A percentile compares a stretch with the other conserved stretches of the same genome.
These are phyloP conservation scores for Sarcophaga subvicina DNA, from an alignment of 2,888 invertebrate species.

Conservation along the genomic window DNA sequence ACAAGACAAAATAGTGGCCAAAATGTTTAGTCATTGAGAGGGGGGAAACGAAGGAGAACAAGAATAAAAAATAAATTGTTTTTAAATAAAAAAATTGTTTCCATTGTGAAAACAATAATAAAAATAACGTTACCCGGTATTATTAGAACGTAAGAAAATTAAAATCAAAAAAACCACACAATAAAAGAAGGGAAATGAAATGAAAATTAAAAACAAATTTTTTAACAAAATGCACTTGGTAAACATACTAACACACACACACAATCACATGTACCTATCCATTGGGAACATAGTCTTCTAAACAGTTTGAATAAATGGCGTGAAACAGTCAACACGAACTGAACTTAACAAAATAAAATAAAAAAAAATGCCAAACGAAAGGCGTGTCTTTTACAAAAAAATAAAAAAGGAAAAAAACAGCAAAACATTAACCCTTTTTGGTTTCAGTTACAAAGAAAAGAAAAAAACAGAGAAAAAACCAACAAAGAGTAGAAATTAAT, in stretches of 20 bases:
- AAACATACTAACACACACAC: conserved; percentile 27
- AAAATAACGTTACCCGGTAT: neutral
- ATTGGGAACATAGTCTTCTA: neutral
- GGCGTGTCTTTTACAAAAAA: conserved; percentile 53
- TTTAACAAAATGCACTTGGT: conserved; percentile 51
- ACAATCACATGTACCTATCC: neutral
- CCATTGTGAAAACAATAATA: conserved; percentile 6
- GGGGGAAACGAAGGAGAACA: neutral
- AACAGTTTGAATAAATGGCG: conserved; percentile 34
- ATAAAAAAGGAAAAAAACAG: neutral
- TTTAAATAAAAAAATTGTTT: too few species aligned
- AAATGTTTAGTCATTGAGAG: conserved; percentile 28
- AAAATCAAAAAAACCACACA: conserved; percentile 11
- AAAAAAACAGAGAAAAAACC: conserved; percentile 29
- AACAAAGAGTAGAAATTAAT: conserved; percentile 62
- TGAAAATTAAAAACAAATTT: conserved; percentile 20
- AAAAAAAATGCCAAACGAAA: conserved; percentile 9
- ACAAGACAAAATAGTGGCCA: conserved; percentile 25
- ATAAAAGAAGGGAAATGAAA: neutral
- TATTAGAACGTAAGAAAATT: neutral
- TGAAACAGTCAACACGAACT: conserved; percentile 6
- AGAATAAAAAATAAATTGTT: neutral
- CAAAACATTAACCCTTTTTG: conserved; percentile 54
- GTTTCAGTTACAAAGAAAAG: neutral
- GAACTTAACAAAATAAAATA: conserved; percentile 7